These are phyloP conservation scores for Drosophila niveifrons DNA, from an alignment of 2,888 invertebrate genomes.

Conservation along the genomic window DNA sequence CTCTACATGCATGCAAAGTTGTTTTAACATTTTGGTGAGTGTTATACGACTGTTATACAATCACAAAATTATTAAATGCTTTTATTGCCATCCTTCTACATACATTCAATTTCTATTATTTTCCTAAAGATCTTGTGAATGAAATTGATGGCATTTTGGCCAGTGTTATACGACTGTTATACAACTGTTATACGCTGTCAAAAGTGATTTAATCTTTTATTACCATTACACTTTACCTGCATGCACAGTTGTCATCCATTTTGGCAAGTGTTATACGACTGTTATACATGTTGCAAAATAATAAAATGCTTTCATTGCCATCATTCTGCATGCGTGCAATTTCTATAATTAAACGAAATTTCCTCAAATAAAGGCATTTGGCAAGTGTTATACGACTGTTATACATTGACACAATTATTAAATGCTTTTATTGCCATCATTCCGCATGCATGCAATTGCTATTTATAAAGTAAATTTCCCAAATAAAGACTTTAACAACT, in stretches of 20 bases:
- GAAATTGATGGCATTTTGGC: neutral
- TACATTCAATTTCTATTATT: too few species aligned
- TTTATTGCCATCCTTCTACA: too few species aligned
- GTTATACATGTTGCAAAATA: slow-evolving; percentile 16
- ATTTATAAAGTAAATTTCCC: neutral
- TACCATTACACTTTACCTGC: too few species aligned
- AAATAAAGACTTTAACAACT: neutral
- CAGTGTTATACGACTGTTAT: neutral
- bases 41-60: slow-evolving; percentile 11
- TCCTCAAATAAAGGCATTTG: neutral
- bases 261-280: neutral
- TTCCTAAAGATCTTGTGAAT: neutral
- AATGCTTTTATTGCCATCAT: neutral
- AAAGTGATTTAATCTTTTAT: too few species aligned
- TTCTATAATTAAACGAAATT: too few species aligned
- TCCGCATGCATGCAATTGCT: neutral
- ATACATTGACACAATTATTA: slow-evolving; percentile 4
- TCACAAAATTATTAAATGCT: too few species aligned
- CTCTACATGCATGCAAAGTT: too few species aligned
- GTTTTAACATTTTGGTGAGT: too few species aligned
- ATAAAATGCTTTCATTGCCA: neutral
- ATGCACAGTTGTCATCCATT: too few species aligned
- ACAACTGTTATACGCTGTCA: neutral
- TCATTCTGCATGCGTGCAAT: neutral
- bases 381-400: slow-evolving; percentile 17